Evolutionary conservation across 1,140 invertebrate genomes (phyloP).

Genomic region (Oncopodura yosiiana): DNA sequence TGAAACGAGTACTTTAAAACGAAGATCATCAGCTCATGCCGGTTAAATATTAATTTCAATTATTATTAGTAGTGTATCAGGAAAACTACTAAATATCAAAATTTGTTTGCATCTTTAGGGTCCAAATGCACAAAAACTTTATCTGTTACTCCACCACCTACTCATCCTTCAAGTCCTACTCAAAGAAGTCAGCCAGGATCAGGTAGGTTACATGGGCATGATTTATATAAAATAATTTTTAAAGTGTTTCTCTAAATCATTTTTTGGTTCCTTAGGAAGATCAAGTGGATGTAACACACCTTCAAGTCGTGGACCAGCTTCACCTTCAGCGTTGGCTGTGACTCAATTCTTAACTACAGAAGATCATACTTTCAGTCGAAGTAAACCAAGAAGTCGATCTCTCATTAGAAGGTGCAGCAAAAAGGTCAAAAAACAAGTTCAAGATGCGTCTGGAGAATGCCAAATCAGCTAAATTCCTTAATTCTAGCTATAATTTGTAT

Average conservation of each 20-base stretch:
- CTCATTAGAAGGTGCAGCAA: constrained; percentile 62
- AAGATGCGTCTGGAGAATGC: constrained; percentile 18
- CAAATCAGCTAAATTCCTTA: no score
- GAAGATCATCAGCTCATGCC: constrained; percentile 61
- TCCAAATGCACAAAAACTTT: constrained; percentile 41
- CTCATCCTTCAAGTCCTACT: background rate
- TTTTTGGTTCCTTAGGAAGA: no score
- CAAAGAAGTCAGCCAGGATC: background rate
- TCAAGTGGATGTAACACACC: constrained; percentile 30
- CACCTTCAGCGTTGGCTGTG: constrained; percentile 33
- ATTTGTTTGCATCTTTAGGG: no score
- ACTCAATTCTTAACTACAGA: constrained; percentile 37
- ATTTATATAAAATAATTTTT: no score
- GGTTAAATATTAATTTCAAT: no score
- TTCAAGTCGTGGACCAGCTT: constrained; percentile 5
- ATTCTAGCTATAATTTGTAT: no score
- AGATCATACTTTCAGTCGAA: constrained; percentile 36
- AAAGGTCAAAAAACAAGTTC: no score
- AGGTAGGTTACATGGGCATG: no score
- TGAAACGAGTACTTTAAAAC: constrained; percentile 50
- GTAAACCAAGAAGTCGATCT: constrained; percentile 59
- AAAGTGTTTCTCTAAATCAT: no score
- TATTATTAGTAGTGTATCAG: no score
- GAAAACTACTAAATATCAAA: no score
- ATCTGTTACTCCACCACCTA: constrained; percentile 2